Evolutionary conservation across 2,113 vertebrate species (phyloP), one percentile per base, ranked within the genome.

Genomic region (Climacteris rufus): DNA sequence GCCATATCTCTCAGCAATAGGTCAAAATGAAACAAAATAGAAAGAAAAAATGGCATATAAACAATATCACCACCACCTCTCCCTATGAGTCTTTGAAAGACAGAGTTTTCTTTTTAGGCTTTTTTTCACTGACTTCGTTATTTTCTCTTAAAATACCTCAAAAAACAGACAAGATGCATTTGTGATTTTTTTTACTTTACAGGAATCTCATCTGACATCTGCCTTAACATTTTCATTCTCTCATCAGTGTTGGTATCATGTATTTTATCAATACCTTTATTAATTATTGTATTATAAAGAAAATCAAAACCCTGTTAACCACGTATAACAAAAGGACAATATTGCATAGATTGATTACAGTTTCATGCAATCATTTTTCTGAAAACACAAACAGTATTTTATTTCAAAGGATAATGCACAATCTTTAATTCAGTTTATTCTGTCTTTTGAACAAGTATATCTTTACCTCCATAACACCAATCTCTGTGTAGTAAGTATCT

Each of bases 151-250:
- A 56, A 37, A 47, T 45, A 37, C 3, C 14, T 5, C 3, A 15
- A 76, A 19, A 13, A n/a, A 1, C 7, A 49, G 12, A 33, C 3
- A 59, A 31, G 3, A 30, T 3, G 1, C 1, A 50, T 45, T 75
- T 49, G 2, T 77, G 40, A 20, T 18, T 71, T 33, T 7, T 45
- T 71, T 64, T 54, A 13, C 68, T 63, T 83, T 59, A 28, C 2
- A 2, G 11, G 7, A 6, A 31, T 76, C 13, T 66, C 21, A 53
- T 28, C 7, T n/a, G 17, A 21, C 7, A 31, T 76, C 9, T 79
- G 2, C 12, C 18, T 85, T 70, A 88, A 61, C 1, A 16, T 56
- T 39, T 52, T 71, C 7, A 13, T 79, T 14, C 77, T 72, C 20
- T 79, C 24, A 66, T 28, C 7, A 20, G 9, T n/a, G n/a, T n/a